phyloP scores from a whole-genome alignment of 2,113 vertebrate species.

The Aythya baeri region DNA sequence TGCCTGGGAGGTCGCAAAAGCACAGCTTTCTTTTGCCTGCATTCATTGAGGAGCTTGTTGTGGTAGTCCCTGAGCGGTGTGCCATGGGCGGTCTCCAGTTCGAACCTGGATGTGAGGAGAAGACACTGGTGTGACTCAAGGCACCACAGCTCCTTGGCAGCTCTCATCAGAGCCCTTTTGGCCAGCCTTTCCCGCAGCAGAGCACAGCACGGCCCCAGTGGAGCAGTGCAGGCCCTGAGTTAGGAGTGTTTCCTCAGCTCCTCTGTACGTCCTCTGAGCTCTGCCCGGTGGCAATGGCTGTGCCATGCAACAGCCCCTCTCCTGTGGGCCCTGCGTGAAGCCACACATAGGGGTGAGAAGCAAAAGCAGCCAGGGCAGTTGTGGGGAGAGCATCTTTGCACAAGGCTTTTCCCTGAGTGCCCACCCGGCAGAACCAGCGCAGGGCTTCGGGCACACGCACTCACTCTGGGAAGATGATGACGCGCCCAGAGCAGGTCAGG shows the following conservation, averaged over 20 bases:
- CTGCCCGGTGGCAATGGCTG: background rate
- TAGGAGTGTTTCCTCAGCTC: background rate
- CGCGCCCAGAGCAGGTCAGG: background rate
- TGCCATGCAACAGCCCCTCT: background rate
- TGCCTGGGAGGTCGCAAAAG: background rate
- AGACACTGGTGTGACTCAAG: background rate
- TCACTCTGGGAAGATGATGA: background rate
- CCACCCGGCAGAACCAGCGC: background rate
- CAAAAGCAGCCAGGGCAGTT: background rate
- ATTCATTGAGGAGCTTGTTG: background rate
- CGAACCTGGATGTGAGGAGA: background rate
- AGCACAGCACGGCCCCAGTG: background rate
- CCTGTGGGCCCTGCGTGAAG: background rate
- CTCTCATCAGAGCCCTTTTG: background rate
- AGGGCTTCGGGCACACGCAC: accelerated
- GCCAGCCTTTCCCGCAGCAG: background rate
- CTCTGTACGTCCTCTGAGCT: background rate
- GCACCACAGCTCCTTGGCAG: background rate
- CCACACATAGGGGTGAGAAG: background rate
- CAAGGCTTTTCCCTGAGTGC: background rate
- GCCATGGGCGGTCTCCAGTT: background rate
- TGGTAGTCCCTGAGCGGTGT: background rate
- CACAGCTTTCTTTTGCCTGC: background rate
- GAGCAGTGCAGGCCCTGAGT: too few species aligned
- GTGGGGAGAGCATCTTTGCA: background rate